Conservation (phyloP, 2,113 vertebrate genomes). For the Carollia perspicillata region DNA sequence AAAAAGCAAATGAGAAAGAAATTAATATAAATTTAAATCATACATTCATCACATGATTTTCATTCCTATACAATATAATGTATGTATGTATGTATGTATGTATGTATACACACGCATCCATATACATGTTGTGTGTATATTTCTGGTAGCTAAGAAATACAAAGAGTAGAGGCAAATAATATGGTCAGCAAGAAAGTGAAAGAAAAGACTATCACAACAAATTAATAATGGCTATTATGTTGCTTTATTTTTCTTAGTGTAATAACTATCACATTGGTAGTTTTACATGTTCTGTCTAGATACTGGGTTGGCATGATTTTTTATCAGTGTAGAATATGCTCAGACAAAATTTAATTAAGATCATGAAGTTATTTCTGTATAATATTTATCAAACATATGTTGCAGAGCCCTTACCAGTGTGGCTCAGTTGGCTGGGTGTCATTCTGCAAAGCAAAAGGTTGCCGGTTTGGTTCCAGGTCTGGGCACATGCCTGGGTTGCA, state of each 20-base stretch:
- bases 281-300: neutral
- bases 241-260: neutral
- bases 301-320: neutral
- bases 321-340: neutral
- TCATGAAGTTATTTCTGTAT: neutral
- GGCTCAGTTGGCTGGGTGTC: too few species aligned
- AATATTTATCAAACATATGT: conserved; percentile 29
- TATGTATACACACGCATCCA: neutral
- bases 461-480: too few species aligned
- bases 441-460: too few species aligned
- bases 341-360: neutral
- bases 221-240: neutral
- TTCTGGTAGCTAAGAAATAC: neutral
- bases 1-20: conserved; percentile 40
- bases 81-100: neutral
- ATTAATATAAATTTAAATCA: neutral
- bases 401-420: neutral
- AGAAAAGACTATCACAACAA: neutral
- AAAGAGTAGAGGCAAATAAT: neutral
- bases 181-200: neutral
- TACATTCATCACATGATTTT: neutral
- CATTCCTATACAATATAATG: neutral
- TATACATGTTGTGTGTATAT: neutral
- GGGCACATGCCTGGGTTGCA: too few species aligned
- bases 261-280: neutral